A percentile compares a stretch with the other conserved stretches of the same genome.
Conservation (phyloP, 1,140 invertebrate species). For the Drosophila pachea region DNA sequence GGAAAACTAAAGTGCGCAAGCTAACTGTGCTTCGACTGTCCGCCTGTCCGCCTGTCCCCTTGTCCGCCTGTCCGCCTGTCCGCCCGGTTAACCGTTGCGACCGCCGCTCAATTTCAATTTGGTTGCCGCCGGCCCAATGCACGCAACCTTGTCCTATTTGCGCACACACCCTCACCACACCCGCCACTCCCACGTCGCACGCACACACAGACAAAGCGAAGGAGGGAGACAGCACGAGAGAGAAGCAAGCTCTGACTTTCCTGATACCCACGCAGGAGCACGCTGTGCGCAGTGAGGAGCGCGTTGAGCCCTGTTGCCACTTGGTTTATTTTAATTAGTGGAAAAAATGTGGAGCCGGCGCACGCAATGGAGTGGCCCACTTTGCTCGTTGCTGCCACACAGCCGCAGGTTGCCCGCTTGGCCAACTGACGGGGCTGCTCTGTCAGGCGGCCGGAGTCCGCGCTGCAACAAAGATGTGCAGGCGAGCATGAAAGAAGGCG, state of each 20-base stretch:
- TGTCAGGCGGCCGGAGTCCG: constrained; percentile 33
- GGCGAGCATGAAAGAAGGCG: constrained; percentile 66
- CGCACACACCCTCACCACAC: background rate
- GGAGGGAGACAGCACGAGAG: background rate
- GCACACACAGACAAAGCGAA: constrained; percentile 18
- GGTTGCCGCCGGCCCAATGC: constrained; percentile 30
- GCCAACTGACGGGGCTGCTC: constrained; percentile 61
- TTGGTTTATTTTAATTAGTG: constrained; percentile 78
- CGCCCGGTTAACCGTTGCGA: constrained; percentile 5
- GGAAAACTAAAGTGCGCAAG: constrained; percentile 29
- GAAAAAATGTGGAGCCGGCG: constrained; percentile 66
- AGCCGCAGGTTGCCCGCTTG: constrained; percentile 61
- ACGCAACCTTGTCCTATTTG: constrained; percentile 66
- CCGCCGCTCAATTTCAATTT: constrained; percentile 48
- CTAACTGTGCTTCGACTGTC: constrained; percentile 2
- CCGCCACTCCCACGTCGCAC: too few species aligned
- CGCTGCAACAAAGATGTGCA: constrained; percentile 52
- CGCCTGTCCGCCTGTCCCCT: background rate
- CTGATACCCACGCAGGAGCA: constrained; percentile 44
- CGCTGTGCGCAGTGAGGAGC: constrained; percentile 31
- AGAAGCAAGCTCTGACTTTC: constrained; percentile 49
- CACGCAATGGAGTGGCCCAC: constrained; percentile 71
- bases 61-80: constrained; percentile 6
- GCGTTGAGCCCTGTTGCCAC: constrained; percentile 51
- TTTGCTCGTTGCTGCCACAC: constrained; percentile 55